These are phyloP conservation scores for Diplogasteroides magnus DNA, from an alignment of 1,140 invertebrate species.

Conservation along the genomic window DNA sequence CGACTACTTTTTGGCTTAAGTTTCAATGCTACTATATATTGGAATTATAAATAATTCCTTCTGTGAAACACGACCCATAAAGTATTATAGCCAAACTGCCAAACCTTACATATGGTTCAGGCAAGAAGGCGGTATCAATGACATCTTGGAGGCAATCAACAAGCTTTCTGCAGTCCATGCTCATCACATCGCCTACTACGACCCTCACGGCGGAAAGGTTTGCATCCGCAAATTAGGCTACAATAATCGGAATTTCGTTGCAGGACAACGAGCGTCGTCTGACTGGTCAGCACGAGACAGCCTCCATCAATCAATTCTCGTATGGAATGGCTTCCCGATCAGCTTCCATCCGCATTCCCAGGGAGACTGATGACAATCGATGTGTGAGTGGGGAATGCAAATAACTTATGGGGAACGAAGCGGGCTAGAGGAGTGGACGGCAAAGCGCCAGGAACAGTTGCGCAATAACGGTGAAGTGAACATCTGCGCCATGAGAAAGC, in stretches of 20 bases:
- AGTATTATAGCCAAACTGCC: not conserved
- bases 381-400: too few relatives aligned
- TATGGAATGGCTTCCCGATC: slow-evolving; percentile 72
- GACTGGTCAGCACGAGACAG: slow-evolving; percentile 79
- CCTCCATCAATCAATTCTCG: slow-evolving; percentile 78
- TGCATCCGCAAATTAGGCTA: too few relatives aligned
- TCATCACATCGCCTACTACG: slow-evolving; percentile 81
- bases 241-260: not conserved
- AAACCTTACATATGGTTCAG: not conserved
- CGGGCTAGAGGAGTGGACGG: too few relatives aligned
- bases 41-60: too few relatives aligned
- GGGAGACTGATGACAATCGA: slow-evolving; percentile 74
- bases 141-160: slow-evolving; percentile 63
- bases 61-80: too few relatives aligned
- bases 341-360: slow-evolving; percentile 75
- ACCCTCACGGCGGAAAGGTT: slow-evolving; percentile 68
- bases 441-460: too few relatives aligned
- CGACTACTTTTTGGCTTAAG: too few relatives aligned
- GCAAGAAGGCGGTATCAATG: slow-evolving; percentile 69
- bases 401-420: too few relatives aligned
- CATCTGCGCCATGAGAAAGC: too few relatives aligned
- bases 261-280: slow-evolving; percentile 73
- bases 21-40: too few relatives aligned
- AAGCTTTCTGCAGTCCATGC: slow-evolving; percentile 74
- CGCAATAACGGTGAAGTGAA: too few relatives aligned